These are phyloP conservation scores for Mungos mungo DNA, from an alignment of 2,113 vertebrate species.

Conservation along the genomic window DNA sequence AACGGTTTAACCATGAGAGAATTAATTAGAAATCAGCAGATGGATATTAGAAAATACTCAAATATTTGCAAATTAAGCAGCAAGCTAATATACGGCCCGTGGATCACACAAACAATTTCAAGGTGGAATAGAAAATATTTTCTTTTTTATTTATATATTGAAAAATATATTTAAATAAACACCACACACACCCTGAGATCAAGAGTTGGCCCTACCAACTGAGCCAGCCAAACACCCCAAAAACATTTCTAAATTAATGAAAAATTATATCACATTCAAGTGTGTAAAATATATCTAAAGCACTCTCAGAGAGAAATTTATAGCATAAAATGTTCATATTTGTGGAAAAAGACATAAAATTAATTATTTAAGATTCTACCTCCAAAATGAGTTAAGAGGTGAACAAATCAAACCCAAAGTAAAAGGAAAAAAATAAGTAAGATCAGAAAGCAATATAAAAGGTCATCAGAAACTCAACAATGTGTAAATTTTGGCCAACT, in stretches of 20 bases:
- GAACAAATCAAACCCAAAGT: no score
- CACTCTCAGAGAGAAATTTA: not conserved
- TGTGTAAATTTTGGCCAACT: not conserved
- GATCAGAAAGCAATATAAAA: not conserved
- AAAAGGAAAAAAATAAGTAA: not conserved
- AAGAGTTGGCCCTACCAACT: no score
- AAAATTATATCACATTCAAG: not conserved
- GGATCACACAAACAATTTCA: not conserved
- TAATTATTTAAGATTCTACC: no score
- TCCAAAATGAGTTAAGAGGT: no score
- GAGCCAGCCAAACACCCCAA: no score
- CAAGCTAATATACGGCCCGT: not conserved
- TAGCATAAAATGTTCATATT: no score
- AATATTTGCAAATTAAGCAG: not conserved
- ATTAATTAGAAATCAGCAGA: not conserved
- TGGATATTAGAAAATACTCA: not conserved
- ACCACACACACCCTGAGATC: not conserved
- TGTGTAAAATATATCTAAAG: not conserved
- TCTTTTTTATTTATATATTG: no score
- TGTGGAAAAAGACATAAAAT: no score
- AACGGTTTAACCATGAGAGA: not conserved
- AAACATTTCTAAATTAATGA: not conserved
- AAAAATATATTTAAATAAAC: not conserved
- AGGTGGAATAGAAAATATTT: not conserved
- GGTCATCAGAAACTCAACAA: not conserved